Evolutionary conservation across 1,140 invertebrate genomes (phyloP), one percentile per base, ranked within the genome.

Genomic region (Drosophila hydei): DNA sequence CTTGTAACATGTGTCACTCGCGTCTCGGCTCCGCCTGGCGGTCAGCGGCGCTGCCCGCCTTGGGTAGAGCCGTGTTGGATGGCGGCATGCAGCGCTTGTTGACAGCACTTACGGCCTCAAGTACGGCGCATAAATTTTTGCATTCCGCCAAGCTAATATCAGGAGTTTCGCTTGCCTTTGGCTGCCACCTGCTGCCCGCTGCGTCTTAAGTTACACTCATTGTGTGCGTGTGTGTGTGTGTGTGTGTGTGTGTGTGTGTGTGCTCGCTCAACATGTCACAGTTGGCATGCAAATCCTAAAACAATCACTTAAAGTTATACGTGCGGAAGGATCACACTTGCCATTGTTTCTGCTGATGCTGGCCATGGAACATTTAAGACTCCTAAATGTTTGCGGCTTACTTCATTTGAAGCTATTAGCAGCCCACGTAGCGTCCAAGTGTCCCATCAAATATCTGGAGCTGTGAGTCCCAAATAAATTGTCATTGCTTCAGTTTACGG

Each of bases 211-310:
- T n/a, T n/a, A n/a, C n/a, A n/a, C n/a, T n/a, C n/a, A n/a, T n/a
- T n/a, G n/a, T n/a, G n/a, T n/a, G n/a, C n/a, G n/a, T n/a, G n/a
- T n/a, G n/a, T n/a, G n/a, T n/a, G n/a, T n/a, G n/a, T n/a, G n/a
- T n/a, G n/a, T n/a, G n/a, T n/a, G n/a, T n/a, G n/a, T n/a, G n/a
- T n/a, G n/a, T n/a, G n/a, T n/a, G n/a, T n/a, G n/a, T n/a, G n/a
- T n/a, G n/a, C n/a, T n/a, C n/a, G 25, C 40, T 51, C 36, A 43
- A 36, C 38, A n/a, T 61, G 61, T 42, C 42, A 61, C 50, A 65
- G 69, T 68, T 72, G 62, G 62, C 61, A 75, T 72, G 70, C 73
- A 75, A 75, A 75, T 75, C 69, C 56, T 68, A 59, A 72, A 75
- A 75, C 73, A 75, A 75, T 75, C 70, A 75, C 62, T 72, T 68